Base-by-base conservation (phyloP, 2,888 invertebrate genomes). In the Harpalus rufipes region DNA sequence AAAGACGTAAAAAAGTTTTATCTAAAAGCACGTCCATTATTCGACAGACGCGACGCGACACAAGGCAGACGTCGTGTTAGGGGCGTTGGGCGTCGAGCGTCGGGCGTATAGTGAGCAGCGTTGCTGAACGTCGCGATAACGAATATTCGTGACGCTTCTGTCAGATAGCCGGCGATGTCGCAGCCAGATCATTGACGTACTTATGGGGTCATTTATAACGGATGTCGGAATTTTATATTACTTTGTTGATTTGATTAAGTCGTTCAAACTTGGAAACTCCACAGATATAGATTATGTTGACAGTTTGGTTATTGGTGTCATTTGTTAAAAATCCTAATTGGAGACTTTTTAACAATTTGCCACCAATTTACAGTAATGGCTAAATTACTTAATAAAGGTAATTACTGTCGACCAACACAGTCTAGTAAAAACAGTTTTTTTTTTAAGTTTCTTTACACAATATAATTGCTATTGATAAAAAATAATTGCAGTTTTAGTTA, bases 1-100 rank as follows among this genome's bases (percentile, higher is more conserved):
- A 84, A 84, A 84, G 84, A 84, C 78, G 84, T 84, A 78, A 84
- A 84, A 82, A 84, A 84, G 84, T 84, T 84, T 84, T 84, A 84
- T 84, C 84, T 83, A 63, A 78, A 78, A 78, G 84, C 84, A 84
- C 82, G 82, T 74, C 82, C 74, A 82, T 82, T 82, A 82, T 82
- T 82, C 58, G 72, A 82, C 84, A 84, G 84, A 84, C 76, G 63
- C 63, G 44, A 51, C 44, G 44, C 44, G 12, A 82, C 32, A 41
- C 59, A 32, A 32, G 14, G 21, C 44, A 58, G 78, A 58, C 44
- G 63, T 63, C 18, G 21, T 21, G 63, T 5, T 32, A 32, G 32
- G 32, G 59, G 61, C 59, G 7, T 58, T 3, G 32, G 78, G 25
- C 44, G 63, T 61, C 16, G 18, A 61, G 61, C 10, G 61, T 21